Conservation (phyloP, 2,113 vertebrate genomes). For the Ageneiosus marmoratus region DNA sequence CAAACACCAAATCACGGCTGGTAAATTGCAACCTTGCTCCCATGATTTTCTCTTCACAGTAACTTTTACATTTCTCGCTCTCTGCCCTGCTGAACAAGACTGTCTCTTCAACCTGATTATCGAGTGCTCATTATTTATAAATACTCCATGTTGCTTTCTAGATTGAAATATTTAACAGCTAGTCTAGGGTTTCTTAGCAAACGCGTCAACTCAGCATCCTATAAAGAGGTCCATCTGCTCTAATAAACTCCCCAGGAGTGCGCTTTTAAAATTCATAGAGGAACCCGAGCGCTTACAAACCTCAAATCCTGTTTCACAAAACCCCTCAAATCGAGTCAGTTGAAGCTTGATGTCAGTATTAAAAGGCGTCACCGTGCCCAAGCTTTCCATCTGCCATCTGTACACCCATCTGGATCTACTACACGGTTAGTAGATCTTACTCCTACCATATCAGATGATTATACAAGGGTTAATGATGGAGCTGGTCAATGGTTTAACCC, state of each 20-base stretch:
- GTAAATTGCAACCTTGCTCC: background rate
- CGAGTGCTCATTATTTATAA: conserved; percentile 34
- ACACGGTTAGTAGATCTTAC: conserved; percentile 31
- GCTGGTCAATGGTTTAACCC: conserved; percentile 42
- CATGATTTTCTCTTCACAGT: background rate
- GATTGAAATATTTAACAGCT: conserved; percentile 56
- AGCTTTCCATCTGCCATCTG: conserved; percentile 29
- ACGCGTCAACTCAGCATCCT: conserved; percentile 52
- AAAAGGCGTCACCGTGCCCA: background rate
- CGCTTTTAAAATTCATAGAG: conserved; percentile 43
- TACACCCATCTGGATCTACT: conserved; percentile 22
- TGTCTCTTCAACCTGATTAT: background rate
- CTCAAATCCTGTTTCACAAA: background rate
- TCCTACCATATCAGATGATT: conserved; percentile 40
- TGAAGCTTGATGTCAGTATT: conserved; percentile 7
- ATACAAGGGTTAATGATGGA: conserved; percentile 48
- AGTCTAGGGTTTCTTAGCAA: conserved; percentile 54
- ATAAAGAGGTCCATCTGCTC: conserved; percentile 60
- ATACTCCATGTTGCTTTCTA: conserved; percentile 36
- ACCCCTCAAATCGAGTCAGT: background rate
- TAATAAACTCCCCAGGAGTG: conserved; percentile 46
- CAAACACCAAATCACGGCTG: conserved; percentile 9
- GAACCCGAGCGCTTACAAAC: background rate
- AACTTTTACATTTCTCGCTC: background rate
- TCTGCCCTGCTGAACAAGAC: background rate